Evolutionary conservation across 2,113 vertebrate species (phyloP), one percentile per base, ranked within the genome.

Genomic region (Coptodon rendalli): DNA sequence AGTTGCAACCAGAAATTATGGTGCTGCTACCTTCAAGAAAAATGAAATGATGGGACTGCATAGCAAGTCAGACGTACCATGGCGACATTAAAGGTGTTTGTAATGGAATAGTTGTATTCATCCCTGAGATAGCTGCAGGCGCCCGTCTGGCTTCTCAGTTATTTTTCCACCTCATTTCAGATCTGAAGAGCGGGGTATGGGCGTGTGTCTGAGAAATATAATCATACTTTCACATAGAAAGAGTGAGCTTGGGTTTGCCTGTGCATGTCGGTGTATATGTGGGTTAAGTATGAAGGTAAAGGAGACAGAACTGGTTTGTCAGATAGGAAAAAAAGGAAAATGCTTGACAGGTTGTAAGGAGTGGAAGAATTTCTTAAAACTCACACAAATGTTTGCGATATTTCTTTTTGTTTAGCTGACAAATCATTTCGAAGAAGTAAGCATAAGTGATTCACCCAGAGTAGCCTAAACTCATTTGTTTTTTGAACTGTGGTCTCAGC

Each of bases 141-240:
- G 6, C 53, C 87, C 48, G 83, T 88, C 88, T 89, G 85, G 56
- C 83, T 91, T 83, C 43, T 78, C 89, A 87, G 83, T 92, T 93
- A 92, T 89, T 89, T 93, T 94, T 91, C 82, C 90, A 92, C 81
- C 92, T 95, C 89, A 92, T 93, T 93, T 94, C 87, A 93, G 85
- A 94, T 91, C 66, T 89, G 87, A 95, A 87, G 91, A 91, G 88
- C 61, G 13, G 79, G 2, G 73, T 48, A 29, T 56, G 79, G 63
- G 82, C 29, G 45, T 61, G 53, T 82, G 78, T 38, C 31, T 48
- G 59, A 66, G 29, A 82, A 71, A 80, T 5, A 81, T 24, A 17
- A 85, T 53, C 27, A 27, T 59, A 22, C 79, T 73, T 63, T 12
- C 22, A 57, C 54, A 57, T 17, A 79, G 19, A 57, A 71, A 66